phyloP scores from a whole-genome alignment of 2,888 invertebrate genomes.

The Drosophila dives region DNA sequence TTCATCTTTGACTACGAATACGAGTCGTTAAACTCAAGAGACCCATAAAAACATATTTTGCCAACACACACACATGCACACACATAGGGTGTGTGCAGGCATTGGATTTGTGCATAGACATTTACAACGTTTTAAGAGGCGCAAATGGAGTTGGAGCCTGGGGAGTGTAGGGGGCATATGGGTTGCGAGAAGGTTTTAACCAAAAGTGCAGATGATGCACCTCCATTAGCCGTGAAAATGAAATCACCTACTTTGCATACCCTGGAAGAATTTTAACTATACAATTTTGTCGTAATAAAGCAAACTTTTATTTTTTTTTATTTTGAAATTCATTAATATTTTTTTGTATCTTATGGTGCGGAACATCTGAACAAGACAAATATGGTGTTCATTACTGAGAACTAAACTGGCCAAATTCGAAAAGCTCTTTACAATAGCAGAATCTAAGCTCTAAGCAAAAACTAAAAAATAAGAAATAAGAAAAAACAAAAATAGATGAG shows the following conservation, averaged over 20 bases:
- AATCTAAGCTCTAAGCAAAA: too few relatives aligned
- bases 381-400: too few relatives aligned
- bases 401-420: too few relatives aligned
- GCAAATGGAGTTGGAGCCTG: conserved; percentile 23
- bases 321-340: too few relatives aligned
- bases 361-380: too few relatives aligned
- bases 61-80: conserved; percentile 38
- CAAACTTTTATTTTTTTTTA: too few relatives aligned
- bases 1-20: neutral
- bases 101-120: conserved; percentile 41
- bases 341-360: too few relatives aligned
- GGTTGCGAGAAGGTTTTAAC: neutral
- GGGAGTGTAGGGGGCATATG: neutral
- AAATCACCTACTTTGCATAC: too few relatives aligned
- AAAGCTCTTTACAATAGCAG: too few relatives aligned
- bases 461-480: neutral
- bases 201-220: conserved; percentile 32
- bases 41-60: conserved; percentile 45
- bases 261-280: too few relatives aligned
- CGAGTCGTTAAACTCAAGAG: conserved; percentile 52
- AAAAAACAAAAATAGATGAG: neutral
- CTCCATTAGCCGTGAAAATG: conserved; percentile 26
- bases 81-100: neutral
- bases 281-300: neutral
- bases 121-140: conserved; percentile 63